phyloP scores from a whole-genome alignment of 2,113 vertebrate genomes.

The Delphinus delphis region DNA sequence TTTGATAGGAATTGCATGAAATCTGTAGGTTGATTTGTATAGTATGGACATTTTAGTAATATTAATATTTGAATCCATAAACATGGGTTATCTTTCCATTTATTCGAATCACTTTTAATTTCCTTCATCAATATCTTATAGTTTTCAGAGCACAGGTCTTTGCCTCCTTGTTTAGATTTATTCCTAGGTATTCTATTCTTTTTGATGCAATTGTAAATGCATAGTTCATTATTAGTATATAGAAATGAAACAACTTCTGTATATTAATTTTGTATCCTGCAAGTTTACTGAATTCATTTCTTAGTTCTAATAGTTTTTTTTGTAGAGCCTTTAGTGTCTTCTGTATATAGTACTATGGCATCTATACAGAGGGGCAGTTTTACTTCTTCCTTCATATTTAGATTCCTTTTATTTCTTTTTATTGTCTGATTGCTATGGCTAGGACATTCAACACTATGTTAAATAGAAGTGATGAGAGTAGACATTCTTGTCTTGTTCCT shows the following conservation, averaged over 20 bases:
- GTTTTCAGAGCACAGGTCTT: background rate
- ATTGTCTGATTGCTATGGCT: background rate
- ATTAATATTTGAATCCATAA: background rate
- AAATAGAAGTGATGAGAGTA: background rate
- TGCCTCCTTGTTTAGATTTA: background rate
- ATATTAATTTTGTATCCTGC: background rate
- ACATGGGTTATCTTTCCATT: background rate
- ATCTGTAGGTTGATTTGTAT: background rate
- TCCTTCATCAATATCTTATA: background rate
- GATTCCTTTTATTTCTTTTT: background rate
- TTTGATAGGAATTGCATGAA: background rate
- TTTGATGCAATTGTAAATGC: background rate
- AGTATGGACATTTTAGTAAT: background rate
- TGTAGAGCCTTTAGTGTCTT: background rate
- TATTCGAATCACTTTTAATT: background rate
- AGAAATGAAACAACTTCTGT: background rate
- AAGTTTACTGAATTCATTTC: background rate
- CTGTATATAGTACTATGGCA: background rate
- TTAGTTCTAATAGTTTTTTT: background rate
- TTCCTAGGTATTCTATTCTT: background rate
- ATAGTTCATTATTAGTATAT: background rate
- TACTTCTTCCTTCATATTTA: background rate
- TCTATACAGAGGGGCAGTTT: background rate
- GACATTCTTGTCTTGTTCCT: background rate
- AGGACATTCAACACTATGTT: background rate